Base-by-base conservation (phyloP, 2,113 vertebrate species). In the Brachirus orientalis region DNA sequence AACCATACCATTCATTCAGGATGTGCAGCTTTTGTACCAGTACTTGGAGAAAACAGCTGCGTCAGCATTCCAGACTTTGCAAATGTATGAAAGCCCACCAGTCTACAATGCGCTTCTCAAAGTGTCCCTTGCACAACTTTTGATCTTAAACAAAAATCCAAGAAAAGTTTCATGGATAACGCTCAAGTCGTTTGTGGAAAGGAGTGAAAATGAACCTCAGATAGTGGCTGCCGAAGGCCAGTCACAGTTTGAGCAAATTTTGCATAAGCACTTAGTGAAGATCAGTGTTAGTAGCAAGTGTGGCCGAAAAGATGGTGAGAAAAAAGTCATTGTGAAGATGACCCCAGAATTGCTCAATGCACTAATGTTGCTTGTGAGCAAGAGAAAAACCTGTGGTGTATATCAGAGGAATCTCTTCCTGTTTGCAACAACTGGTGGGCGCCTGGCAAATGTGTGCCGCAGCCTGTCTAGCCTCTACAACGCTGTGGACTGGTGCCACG, bases 81-180 rank as follows among this genome's bases (percentile, higher is more conserved):
- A 47, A 0, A 43, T 62, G 61, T 77, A 73, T 4, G 57, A 10
- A 8, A 62, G 63, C 20, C 8, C 72, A 7, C 79, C 41, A 0
- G 75, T 78, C 35, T 84, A 85, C 36, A 22, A 1, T 0, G 65
- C 77, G 0, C 80, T 90, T 8, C 57, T 82, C 53, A 81, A 56
- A 66, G 70, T 60, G 14, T 38, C 52, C 0, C 4, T 62, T 1
- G 62, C 88, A 7, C 74, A 76, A 0, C 3, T 76, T 67, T 36
- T 44, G 0, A 2, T 83, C 37, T 55, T 86, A 0, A 89, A 89
- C 61, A 45, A 22, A 52, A 57, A 38, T n/a, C 9, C 7, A 1
- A 11, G 2, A 1, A 56, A 85, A 0, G 41, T 90, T n/a, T 78
- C 76, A 0, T 47, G 37, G 8, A 19, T 80, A 9, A 65, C 59